A percentile compares a stretch with the other conserved stretches of the same genome.
These are phyloP conservation scores for Grus americana DNA, from an alignment of 2,113 vertebrate species.

Conservation along the genomic window DNA sequence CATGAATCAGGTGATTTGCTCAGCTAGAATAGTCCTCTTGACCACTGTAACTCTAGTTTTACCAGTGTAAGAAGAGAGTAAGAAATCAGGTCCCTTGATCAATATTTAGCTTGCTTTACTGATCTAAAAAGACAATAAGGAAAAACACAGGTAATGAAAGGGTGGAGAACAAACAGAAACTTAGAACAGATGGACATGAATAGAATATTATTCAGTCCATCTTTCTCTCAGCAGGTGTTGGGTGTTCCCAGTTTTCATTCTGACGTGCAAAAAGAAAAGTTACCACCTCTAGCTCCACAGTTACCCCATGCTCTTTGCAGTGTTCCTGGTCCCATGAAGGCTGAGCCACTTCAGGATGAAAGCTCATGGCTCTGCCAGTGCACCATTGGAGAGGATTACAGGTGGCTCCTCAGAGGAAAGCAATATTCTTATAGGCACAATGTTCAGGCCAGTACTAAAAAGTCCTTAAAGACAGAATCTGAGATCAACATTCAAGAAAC, in stretches of 20 bases:
- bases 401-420: neutral
- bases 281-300: neutral
- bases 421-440: neutral
- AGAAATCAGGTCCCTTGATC: neutral
- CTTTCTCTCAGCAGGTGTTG: neutral
- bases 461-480: neutral
- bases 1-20: neutral
- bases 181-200: neutral
- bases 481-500: neutral
- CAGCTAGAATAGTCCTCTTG: neutral
- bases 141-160: neutral
- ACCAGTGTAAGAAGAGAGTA: neutral
- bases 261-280: neutral
- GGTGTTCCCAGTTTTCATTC: neutral
- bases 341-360: neutral
- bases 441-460: neutral
- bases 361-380: neutral
- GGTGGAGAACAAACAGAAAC: slow-evolving; percentile 7
- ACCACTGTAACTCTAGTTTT: neutral
- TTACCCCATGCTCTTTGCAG: neutral
- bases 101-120: neutral
- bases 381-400: neutral
- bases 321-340: neutral
- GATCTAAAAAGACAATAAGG: slow-evolving; percentile 3
- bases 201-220: neutral